phyloP scores from a whole-genome alignment of 2,113 vertebrate genomes.

The Chinchilla lanigera region DNA sequence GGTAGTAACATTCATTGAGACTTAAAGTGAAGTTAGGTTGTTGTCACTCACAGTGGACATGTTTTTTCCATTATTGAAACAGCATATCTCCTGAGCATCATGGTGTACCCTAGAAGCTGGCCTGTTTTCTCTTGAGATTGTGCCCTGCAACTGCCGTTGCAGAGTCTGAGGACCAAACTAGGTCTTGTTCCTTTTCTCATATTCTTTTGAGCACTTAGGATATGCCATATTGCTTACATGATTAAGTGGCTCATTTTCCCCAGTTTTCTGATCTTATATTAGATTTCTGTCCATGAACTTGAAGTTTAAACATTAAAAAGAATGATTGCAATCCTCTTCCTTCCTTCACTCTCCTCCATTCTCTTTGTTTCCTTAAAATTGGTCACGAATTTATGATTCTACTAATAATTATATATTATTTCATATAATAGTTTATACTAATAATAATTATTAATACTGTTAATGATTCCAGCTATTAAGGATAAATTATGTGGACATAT shows the following conservation, averaged over 20 bases:
- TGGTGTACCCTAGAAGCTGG: neutral
- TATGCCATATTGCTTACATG: neutral
- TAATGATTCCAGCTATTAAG: neutral
- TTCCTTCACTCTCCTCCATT: neutral
- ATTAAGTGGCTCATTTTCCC: neutral
- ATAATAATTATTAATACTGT: neutral
- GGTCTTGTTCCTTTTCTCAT: neutral
- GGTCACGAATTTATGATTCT: constrained; percentile 71
- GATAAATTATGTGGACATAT: neutral
- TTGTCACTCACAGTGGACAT: neutral
- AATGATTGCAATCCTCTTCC: neutral
- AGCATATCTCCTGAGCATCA: neutral
- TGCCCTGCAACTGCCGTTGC: neutral
- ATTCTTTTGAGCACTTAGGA: neutral
- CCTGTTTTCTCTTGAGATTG: neutral
- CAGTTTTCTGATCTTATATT: neutral
- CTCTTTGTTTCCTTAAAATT: constrained; percentile 65
- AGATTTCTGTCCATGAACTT: neutral
- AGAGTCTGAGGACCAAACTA: neutral
- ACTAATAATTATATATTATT: constrained; percentile 60
- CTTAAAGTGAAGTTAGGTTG: neutral
- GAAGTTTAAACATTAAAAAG: neutral
- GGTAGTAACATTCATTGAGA: neutral
- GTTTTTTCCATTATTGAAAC: constrained; percentile 38
- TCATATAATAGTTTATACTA: neutral